Base-by-base conservation (phyloP, 2,113 vertebrate species). In the Chrysochloris asiatica region DNA sequence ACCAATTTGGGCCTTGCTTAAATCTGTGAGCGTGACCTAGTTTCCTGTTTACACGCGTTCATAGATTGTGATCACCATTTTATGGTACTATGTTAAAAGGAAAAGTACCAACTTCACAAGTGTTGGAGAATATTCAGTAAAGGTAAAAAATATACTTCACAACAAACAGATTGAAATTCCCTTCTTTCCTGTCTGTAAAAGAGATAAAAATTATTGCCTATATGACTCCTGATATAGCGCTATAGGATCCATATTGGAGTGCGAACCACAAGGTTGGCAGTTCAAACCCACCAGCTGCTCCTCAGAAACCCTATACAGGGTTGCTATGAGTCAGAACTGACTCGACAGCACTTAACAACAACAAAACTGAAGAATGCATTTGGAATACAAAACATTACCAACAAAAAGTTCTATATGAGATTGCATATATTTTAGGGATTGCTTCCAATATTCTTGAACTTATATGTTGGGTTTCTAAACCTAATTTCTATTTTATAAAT, bases 361-460 rank as follows among this genome's bases (percentile, higher is more conserved):
- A n/a, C n/a, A n/a, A n/a, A n/a, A 85, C 65, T 13, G 38, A 76
- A 67, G 7, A 65, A 50, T 86, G 6, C 50, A 71, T 69, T 78
- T 90, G 43, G 36, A 3, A 73, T 71, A 22, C 9, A 83, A 63
- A 89, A 84, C 76, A 45, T 61, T 54, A 94, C 0, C 73, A 7
- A 65, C 26, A 61, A 79, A 80, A 4, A n/a, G 14, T 69, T 84
- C 10, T 9, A 78, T 72, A 24, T 21, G 33, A 89, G 28, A 65
- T 45, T 83, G 1, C 24, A 89, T 79, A 48, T 30, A 82, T 89
- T 63, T 54, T 22, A 41, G 3, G 38, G 30, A 21, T 24, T 86
- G 30, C 38, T 65, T 85, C 91, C 69, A 88, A 77, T 92, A 78
- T 45, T 43, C 6, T 73, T 89, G n/a, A 86, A 86, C 36, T 82